Conservation (phyloP, 2,797 vertebrate species). For the Halcyon leucocephala region DNA sequence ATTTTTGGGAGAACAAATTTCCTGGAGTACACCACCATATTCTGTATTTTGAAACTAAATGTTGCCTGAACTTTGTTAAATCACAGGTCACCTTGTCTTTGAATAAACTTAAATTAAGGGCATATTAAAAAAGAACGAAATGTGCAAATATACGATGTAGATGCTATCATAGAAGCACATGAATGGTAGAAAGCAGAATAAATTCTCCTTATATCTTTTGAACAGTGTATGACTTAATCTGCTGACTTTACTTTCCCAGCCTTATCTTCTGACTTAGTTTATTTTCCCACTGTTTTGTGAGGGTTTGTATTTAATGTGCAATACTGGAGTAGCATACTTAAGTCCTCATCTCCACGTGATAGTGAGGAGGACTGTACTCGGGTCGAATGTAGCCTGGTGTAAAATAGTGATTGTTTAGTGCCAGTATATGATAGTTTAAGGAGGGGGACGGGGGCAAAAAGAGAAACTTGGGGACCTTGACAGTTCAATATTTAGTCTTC, state of each 20-base stretch:
- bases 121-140: neutral
- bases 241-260: neutral
- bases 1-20: neutral
- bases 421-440: neutral
- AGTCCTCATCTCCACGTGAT: neutral
- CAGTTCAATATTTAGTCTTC: neutral
- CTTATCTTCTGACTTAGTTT: slow-evolving; percentile 36
- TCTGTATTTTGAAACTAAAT: neutral
- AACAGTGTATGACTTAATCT: neutral
- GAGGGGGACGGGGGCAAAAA: neutral
- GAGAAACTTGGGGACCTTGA: neutral
- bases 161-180: neutral
- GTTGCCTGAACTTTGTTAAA: neutral
- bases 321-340: slow-evolving; percentile 1
- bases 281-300: slow-evolving; percentile 13
- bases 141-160: neutral
- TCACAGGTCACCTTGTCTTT: neutral
- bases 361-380: neutral
- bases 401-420: neutral
- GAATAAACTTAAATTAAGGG: neutral
- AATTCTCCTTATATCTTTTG: neutral
- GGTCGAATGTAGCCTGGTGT: neutral
- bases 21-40: neutral
- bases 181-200: neutral
- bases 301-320: neutral